Base-by-base conservation (phyloP, 2,113 vertebrate species). In the Toxotes jaculatrix region DNA sequence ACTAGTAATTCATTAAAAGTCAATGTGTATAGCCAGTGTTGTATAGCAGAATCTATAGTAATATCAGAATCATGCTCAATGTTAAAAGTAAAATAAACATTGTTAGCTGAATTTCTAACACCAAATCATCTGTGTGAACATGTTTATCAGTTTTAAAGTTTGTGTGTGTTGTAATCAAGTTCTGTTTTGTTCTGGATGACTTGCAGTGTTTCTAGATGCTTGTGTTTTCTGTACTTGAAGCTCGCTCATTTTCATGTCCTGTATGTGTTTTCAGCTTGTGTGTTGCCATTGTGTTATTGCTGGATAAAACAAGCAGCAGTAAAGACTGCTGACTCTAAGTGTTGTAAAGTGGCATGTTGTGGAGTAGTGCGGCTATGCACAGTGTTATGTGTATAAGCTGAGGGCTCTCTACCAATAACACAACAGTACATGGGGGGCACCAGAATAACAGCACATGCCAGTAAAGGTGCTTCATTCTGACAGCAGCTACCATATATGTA, bases 401-500 rank as follows among this genome's bases (percentile, higher is more conserved):
- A 16, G 34, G 16, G 43, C 14, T 13, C 1, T 51, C 9, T 23
- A n/a, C 5, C 16, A 47, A 19, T 59, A 74, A 34, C 59, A 64
- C 31, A 74, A 45, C 32, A 45, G 53, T 45, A 69, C 43, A 69
- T 5, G 9, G 16, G 27, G 62, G 69, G 17, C 49, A 69, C n/a
- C 31, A 36, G 64, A 63, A 23, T 51, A 40, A 76, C 62, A 68
- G 73, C 42, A n/a, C 51, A 51, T 42, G 59, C 11, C 12, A 71
- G 63, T 57, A 75, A 61, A 87, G 85, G 72, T 70, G 70, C 69
- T 59, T 45, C 74, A 21, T 73, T 69, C 56, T 64, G 57, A 56
- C 77, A 74, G 78, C 82, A 34, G 78, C 57, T 36, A 4, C 55
- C 14, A 32, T 4, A 42, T 43, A 53, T 62, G 67, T 74, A 57